Percentiles rank a stretch among this genome's conserved stretches.
phyloP scores from a whole-genome alignment of 2,888 invertebrate genomes.

The Poecilobothrus nobilitatus region DNA sequence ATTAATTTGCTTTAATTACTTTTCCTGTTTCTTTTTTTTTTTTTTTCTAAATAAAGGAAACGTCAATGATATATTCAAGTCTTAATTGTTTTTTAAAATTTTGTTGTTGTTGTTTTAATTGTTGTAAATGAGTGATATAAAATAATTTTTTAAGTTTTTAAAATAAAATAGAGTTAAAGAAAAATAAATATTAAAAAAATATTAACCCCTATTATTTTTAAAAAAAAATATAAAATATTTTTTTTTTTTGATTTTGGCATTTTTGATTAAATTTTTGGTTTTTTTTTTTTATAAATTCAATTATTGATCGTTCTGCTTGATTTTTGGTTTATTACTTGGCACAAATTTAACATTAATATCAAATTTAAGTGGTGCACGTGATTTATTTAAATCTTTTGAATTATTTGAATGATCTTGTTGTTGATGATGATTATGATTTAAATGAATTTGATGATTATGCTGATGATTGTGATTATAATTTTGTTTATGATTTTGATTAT shows the following conservation, averaged over 20 bases:
- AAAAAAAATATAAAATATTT: constrained; percentile 14
- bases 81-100: neutral
- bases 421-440: constrained; percentile 26
- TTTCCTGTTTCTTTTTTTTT: neutral
- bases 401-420: constrained; percentile 19
- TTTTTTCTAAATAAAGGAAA: too few species aligned
- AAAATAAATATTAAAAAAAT: neutral
- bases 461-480: constrained; percentile 11
- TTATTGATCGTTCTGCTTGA: constrained; percentile 24
- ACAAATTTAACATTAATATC: constrained; percentile 69
- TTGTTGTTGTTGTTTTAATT: too few species aligned
- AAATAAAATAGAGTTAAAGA: neutral
- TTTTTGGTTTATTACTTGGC: constrained; percentile 46
- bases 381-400: neutral
- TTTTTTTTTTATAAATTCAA: constrained; percentile 18
- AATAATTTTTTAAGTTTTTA: neutral
- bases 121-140: neutral
- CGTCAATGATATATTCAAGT: neutral
- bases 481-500: neutral
- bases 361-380: constrained; percentile 56
- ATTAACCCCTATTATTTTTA: constrained; percentile 13
- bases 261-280: neutral
- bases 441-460: constrained; percentile 18
- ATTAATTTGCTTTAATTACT: neutral
- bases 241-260: constrained; percentile 16